Evolutionary conservation across 2,888 invertebrate species (phyloP).

Genomic region (Emmelina monodactyla): DNA sequence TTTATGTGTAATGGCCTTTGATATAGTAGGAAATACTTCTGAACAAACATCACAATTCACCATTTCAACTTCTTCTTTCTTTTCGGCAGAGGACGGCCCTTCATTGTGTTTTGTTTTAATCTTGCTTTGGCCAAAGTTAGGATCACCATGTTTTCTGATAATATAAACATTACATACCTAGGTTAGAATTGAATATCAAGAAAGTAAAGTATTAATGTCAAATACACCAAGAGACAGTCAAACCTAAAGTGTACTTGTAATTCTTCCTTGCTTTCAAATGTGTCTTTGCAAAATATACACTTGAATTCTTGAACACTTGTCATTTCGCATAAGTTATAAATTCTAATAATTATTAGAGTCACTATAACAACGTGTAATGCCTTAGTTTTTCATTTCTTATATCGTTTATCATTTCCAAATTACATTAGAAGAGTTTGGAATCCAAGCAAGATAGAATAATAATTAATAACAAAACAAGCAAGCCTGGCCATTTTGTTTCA

Average conservation of each 20-base stretch:
- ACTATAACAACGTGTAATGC: too few relatives aligned
- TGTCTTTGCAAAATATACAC: conserved; percentile 67
- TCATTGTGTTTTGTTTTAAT: conserved; percentile 28
- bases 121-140: conserved; percentile 60
- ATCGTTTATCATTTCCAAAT: too few relatives aligned
- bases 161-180: conserved; percentile 8
- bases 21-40: conserved; percentile 63
- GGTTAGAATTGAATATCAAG: conserved; percentile 5
- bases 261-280: conserved; percentile 63
- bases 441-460: too few relatives aligned
- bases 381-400: too few relatives aligned
- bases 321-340: conserved; percentile 25
- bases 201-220: too few relatives aligned
- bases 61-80: conserved; percentile 32
- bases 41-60: conserved; percentile 69
- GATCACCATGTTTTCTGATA: conserved; percentile 69
- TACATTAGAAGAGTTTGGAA: too few relatives aligned
- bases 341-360: too few relatives aligned
- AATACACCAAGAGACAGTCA: too few relatives aligned
- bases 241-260: conserved; percentile 72
- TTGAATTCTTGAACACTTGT: conserved; percentile 39
- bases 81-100: conserved; percentile 22
- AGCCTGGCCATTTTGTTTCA: too few relatives aligned
- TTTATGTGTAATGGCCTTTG: conserved; percentile 72
- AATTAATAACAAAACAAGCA: too few relatives aligned